Conservation (phyloP, 35 echinoderm and acorn worm species). For the Apostichopus parvimensis region DNA sequence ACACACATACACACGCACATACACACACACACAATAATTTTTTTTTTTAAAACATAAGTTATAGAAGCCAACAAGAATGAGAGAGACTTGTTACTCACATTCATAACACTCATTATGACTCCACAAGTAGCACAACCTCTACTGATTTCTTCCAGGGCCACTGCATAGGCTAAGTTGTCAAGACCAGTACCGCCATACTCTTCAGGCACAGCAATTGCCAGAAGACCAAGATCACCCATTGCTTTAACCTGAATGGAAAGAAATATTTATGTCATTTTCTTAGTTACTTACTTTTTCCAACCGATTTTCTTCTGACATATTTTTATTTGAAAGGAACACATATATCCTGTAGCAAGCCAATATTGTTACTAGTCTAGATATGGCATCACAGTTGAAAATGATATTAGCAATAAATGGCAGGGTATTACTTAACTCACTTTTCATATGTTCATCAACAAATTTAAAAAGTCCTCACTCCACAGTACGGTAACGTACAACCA, state of each 20-base stretch:
- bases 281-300: background rate
- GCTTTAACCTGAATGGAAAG: constrained; percentile 68
- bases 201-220: constrained; percentile 79
- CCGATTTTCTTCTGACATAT: background rate
- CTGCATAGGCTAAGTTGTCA: constrained; percentile 94
- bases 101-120: constrained; percentile 93
- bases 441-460: no score
- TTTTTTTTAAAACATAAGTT: no score
- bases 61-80: background rate
- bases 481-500: no score
- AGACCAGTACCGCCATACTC: constrained; percentile 92
- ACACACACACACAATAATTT: no score
- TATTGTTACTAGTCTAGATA: background rate
- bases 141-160: constrained; percentile 96
- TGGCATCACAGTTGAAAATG: no score
- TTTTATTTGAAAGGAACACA: background rate
- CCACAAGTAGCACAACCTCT: constrained; percentile 92
- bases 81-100: constrained; percentile 56
- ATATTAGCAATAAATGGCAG: no score
- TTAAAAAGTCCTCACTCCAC: no score
- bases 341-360: background rate
- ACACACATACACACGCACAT: no score
- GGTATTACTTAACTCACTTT: no score
- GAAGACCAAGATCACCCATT: constrained; percentile 81
- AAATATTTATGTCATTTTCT: background rate